Evolutionary conservation across 2,888 invertebrate species (phyloP).

Genomic region (Parasteatoda lunata): DNA sequence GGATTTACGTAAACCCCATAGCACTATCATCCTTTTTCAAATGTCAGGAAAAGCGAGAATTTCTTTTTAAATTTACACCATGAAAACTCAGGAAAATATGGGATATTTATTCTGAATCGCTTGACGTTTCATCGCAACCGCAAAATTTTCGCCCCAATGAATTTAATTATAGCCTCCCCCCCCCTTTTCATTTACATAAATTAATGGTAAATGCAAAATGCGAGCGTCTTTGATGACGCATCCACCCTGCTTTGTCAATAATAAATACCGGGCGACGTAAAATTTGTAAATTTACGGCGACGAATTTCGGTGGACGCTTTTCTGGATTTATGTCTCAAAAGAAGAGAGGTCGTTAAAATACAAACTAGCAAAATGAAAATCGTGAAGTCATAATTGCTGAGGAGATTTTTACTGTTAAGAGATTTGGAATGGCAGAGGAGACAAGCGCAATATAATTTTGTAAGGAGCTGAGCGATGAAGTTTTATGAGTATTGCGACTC

Average conservation of each 20-base stretch:
- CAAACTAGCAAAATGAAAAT: background rate
- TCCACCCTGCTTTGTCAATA: slow-evolving; percentile 38
- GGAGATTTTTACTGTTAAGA: background rate
- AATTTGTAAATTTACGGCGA: background rate
- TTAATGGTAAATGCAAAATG: slow-evolving; percentile 18
- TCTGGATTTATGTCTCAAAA: slow-evolving; percentile 1
- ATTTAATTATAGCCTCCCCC: slow-evolving; percentile 38
- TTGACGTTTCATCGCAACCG: background rate
- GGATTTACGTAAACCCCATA: background rate
- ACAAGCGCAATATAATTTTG: background rate
- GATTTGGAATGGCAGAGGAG: background rate
- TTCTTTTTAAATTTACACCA: background rate
- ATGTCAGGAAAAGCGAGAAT: background rate
- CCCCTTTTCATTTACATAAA: slow-evolving; percentile 25
- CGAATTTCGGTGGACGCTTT: background rate
- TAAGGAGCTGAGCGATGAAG: background rate
- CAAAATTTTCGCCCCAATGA: slow-evolving; percentile 33
- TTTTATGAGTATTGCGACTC: no score
- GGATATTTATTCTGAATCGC: slow-evolving; percentile 13
- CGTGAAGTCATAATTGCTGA: background rate
- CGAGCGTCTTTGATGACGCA: slow-evolving; percentile 9
- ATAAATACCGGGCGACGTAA: background rate
- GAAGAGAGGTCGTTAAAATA: background rate
- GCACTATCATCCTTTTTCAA: background rate
- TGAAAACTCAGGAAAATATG: slow-evolving; percentile 11